Percentiles rank a stretch among this genome's conserved stretches.
Evolutionary conservation across 2,797 vertebrate species (phyloP).

Genomic region (Melanotaenia pygmaea): DNA sequence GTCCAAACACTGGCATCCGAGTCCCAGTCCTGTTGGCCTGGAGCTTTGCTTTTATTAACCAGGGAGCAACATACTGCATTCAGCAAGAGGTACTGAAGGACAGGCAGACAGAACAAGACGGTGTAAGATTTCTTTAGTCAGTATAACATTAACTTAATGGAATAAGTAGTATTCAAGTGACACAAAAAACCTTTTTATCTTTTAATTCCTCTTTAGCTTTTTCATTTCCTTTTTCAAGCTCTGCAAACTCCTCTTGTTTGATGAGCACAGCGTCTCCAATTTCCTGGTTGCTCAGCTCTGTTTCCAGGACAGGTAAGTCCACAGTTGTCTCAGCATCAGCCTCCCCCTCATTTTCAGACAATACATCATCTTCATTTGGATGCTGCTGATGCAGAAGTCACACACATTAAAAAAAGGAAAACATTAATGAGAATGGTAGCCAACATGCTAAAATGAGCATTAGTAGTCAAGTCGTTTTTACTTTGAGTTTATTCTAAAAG

Average conservation of each 20-base stretch:
- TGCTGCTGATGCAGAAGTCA: constrained; percentile 15
- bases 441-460: neutral
- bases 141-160: neutral
- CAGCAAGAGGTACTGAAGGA: constrained; percentile 81
- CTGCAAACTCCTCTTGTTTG: constrained; percentile 72
- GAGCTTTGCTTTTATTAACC: constrained; percentile 70
- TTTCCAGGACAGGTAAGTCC: constrained; percentile 47
- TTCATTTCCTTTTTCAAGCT: constrained; percentile 45
- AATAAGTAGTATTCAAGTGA: neutral
- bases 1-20: constrained; percentile 54
- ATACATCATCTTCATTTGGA: constrained; percentile 30
- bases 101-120: neutral
- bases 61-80: constrained; percentile 85
- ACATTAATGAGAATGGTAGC: neutral
- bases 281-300: constrained; percentile 28
- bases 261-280: constrained; percentile 22
- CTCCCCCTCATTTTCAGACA: constrained; percentile 21
- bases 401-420: neutral
- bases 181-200: constrained; percentile 74
- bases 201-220: constrained; percentile 59
- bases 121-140: neutral
- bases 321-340: constrained; percentile 10
- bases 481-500: neutral
- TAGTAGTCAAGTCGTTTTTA: neutral
- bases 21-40: constrained; percentile 71